phyloP scores from a whole-genome alignment of 2,888 invertebrate species.

The Apodemia zela region DNA sequence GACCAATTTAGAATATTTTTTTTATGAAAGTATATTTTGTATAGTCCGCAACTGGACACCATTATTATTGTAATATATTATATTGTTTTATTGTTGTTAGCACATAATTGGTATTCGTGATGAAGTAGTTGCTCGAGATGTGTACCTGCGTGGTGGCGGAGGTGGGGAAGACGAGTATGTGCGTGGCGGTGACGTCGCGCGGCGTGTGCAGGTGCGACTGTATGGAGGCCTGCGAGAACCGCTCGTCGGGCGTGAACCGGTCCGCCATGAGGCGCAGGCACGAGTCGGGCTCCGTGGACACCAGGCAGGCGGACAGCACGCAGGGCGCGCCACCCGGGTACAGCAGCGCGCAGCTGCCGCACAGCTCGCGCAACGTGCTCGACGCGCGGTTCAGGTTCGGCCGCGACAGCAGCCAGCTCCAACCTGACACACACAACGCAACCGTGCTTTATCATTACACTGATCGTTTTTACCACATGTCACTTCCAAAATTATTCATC shows the following conservation, averaged over 20 bases:
- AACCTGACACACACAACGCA: slow-evolving; percentile 82
- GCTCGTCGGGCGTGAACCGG: slow-evolving; percentile 96
- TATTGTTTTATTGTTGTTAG: too few species aligned
- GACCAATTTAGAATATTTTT: too few species aligned
- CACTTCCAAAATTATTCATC: too few species aligned
- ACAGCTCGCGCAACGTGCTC: slow-evolving; percentile 93
- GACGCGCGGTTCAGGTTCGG: slow-evolving; percentile 94
- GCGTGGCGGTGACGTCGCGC: slow-evolving; percentile 97
- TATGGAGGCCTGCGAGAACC: slow-evolving; percentile 92
- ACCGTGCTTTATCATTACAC: too few species aligned
- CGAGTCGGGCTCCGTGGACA: slow-evolving; percentile 95
- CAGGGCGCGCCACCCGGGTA: slow-evolving; percentile 92
- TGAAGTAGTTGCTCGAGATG: too few species aligned
- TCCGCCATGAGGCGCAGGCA: slow-evolving; percentile 95
- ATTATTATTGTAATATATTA: too few species aligned
- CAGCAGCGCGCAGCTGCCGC: slow-evolving; percentile 91
- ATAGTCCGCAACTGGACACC: too few species aligned
- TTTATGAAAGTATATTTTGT: too few species aligned
- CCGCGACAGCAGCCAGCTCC: slow-evolving; percentile 96
- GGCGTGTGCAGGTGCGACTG: slow-evolving; percentile 96
- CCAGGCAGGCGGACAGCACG: slow-evolving; percentile 98
- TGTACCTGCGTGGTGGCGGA: slow-evolving; percentile 94
- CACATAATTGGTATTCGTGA: too few species aligned
- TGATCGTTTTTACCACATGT: too few species aligned
- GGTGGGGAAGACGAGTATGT: slow-evolving; percentile 98